A percentile compares a stretch with the other conserved stretches of the same genome.
Evolutionary conservation across 35 echinoderm and acorn worm genomes (phyloP).

Genomic region (Ptychodera flava): DNA sequence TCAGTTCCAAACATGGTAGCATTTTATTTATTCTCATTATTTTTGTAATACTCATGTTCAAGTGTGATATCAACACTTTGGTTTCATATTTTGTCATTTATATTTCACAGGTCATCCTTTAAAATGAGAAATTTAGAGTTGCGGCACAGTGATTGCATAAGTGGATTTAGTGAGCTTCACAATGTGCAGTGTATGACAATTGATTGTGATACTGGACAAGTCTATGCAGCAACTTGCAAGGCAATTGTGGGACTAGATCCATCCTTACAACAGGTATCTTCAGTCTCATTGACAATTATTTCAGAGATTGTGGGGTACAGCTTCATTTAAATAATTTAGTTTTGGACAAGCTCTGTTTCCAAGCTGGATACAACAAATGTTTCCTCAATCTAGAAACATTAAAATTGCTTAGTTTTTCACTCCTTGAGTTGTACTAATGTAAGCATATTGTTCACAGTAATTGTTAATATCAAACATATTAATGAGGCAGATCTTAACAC

Average conservation of each 20-base stretch:
- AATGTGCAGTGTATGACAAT: neutral
- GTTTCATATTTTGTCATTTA: no score
- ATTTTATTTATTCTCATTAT: no score
- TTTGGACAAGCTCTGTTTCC: neutral
- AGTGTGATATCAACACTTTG: no score
- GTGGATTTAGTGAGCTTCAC: neutral
- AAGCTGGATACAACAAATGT: constrained; percentile 14
- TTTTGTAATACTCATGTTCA: no score
- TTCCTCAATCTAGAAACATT: neutral
- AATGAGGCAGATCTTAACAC: no score
- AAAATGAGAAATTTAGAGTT: constrained; percentile 12
- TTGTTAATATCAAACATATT: no score
- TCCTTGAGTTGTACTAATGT: neutral
- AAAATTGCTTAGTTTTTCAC: neutral
- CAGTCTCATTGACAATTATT: neutral
- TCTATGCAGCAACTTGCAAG: neutral
- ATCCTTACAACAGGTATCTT: neutral
- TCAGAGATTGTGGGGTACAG: neutral
- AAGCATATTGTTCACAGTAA: no score
- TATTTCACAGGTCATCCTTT: neutral
- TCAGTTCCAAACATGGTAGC: no score
- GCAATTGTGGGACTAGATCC: constrained; percentile 4
- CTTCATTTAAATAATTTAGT: neutral
- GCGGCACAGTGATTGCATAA: neutral
- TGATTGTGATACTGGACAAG: constrained; percentile 1